phyloP scores from a whole-genome alignment of 2,888 invertebrate species.

The Caprella mutica region DNA sequence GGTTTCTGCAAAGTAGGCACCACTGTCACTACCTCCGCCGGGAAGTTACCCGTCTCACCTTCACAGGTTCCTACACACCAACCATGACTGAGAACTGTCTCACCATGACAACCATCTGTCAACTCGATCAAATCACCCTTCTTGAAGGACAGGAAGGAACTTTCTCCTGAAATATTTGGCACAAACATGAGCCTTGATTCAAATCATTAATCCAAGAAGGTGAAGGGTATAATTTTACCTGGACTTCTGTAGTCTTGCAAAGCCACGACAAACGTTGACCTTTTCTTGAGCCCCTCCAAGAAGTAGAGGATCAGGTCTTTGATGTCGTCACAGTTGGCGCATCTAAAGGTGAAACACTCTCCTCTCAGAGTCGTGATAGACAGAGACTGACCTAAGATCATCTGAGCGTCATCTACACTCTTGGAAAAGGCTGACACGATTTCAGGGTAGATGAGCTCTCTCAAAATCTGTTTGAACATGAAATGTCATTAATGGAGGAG shows the following conservation, averaged over 20 bases:
- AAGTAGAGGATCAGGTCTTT: conserved; percentile 92
- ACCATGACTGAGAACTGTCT: conserved; percentile 77
- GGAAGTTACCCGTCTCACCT: conserved; percentile 86
- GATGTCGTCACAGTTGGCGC: conserved; percentile 96
- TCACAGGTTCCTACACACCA: conserved; percentile 82
- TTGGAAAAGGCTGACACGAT: conserved; percentile 91
- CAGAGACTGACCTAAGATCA: conserved; percentile 77
- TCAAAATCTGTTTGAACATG: conserved; percentile 50
- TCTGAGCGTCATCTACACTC: conserved; percentile 46
- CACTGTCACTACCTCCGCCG: conserved; percentile 94
- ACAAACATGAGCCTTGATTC: too few relatives aligned
- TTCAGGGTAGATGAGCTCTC: conserved; percentile 98
- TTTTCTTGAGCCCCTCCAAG: conserved; percentile 83
- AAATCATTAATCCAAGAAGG: too few relatives aligned
- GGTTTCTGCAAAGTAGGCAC: conserved; percentile 89
- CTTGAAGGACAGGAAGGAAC: conserved; percentile 75
- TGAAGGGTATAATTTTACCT: too few relatives aligned
- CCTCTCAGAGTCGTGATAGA: conserved; percentile 90
- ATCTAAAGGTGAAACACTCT: conserved; percentile 97
- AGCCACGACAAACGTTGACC: conserved; percentile 90
- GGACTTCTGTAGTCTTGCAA: conserved; percentile 90
- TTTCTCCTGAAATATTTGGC: too few relatives aligned
- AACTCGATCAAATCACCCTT: conserved; percentile 92
- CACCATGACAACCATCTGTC: conserved; percentile 87
- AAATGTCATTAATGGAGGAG: background rate